These are phyloP conservation scores for Eulemur coronatus DNA, from an alignment of 2,797 vertebrate genomes.

Conservation along the genomic window DNA sequence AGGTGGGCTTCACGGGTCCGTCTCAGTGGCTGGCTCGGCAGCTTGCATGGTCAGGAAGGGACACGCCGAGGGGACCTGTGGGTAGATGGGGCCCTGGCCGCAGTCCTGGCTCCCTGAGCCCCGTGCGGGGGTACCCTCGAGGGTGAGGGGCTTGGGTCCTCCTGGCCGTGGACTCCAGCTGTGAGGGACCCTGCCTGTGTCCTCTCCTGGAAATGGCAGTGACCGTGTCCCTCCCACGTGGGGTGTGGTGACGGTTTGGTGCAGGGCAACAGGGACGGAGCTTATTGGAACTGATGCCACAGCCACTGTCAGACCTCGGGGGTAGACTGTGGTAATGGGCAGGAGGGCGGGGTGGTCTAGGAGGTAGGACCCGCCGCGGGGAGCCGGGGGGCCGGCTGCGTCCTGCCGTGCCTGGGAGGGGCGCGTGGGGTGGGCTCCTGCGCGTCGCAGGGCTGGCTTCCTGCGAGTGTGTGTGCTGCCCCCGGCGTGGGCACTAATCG, in stretches of 20 bases:
- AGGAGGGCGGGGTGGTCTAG: background rate
- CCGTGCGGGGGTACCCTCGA: fast-evolving
- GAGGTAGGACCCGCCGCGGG: background rate
- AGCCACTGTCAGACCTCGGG: background rate
- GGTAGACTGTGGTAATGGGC: background rate
- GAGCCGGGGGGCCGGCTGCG: background rate
- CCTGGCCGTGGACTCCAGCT: background rate
- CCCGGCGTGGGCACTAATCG: fast-evolving
- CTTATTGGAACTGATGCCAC: fast-evolving
- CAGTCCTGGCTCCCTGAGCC: fast-evolving
- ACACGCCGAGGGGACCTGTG: fast-evolving
- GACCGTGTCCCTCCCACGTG: background rate
- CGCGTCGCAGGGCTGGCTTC: fast-evolving
- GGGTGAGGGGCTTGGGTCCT: background rate
- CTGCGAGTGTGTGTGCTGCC: background rate
- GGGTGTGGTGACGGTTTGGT: background rate
- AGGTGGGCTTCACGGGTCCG: background rate
- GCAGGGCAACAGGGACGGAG: background rate
- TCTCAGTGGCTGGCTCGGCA: background rate
- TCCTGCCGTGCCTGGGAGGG: too few relatives aligned
- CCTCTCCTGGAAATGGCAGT: background rate
- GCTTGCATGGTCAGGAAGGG: background rate
- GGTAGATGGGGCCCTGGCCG: fast-evolving
- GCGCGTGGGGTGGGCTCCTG: fast-evolving
- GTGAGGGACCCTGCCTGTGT: background rate